phyloP scores from a whole-genome alignment of 2,113 vertebrate genomes.

The Tragelaphus strepsiceros region DNA sequence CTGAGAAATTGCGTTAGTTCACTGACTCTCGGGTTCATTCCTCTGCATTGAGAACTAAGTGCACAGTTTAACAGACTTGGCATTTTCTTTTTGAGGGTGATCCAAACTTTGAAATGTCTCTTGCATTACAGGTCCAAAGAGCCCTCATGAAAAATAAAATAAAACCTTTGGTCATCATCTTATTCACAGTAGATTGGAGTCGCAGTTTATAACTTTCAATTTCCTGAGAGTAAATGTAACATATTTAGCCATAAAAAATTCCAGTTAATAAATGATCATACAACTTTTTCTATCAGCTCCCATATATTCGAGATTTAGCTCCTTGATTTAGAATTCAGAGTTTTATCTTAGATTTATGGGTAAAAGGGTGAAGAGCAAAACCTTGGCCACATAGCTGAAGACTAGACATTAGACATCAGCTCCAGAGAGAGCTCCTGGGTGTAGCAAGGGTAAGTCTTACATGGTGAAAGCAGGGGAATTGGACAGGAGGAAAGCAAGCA shows the following conservation, averaged over 20 bases:
- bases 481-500: neutral
- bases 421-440: neutral
- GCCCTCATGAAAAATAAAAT: slow-evolving; percentile 5
- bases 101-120: slow-evolving; percentile 29
- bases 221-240: slow-evolving; percentile 43
- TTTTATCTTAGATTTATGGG: neutral
- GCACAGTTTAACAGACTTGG: slow-evolving; percentile 15
- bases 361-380: neutral
- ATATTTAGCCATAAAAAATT: slow-evolving; percentile 3
- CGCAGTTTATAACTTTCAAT: slow-evolving; percentile 17
- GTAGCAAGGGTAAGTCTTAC: neutral
- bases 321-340: neutral
- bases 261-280: neutral
- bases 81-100: neutral
- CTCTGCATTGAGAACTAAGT: neutral
- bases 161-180: neutral
- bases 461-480: neutral
- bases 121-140: slow-evolving; percentile 11
- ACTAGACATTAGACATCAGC: neutral
- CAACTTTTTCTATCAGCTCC: neutral
- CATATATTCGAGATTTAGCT: neutral
- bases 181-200: neutral
- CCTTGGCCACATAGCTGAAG: neutral
- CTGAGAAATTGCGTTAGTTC: neutral
- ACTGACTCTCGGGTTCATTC: neutral